Evolutionary conservation across 2,888 invertebrate species (phyloP), one percentile per base, ranked within the genome.

Genomic region (Caenorhabditis zanzibari): DNA sequence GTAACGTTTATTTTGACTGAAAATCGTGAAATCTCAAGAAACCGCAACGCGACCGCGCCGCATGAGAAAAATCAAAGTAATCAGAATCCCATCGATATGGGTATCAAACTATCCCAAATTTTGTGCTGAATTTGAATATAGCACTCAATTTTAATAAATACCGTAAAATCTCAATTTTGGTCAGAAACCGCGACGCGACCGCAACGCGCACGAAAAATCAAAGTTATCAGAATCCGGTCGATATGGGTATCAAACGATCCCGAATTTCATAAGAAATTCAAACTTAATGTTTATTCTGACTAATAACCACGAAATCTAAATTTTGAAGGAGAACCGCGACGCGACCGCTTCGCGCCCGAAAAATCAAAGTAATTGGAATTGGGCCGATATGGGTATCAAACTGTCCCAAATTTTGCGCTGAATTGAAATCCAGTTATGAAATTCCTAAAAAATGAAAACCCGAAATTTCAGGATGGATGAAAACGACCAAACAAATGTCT

Each of bases 401-500:
- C 12, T 38, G 38, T 2, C 12, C 38, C 6, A 38, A 38, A 38
- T 38, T 12, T 2, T 12, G 38, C 12, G 38, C 10, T 6, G 10
- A 38, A 38, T 38, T 38, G 9, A 38, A 38, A 38, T 10, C 38
- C 12, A 12, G 10, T 6, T 10, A 2, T 38, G 12, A 12, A 38
- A 38, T 32, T 6, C 7, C 7, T 32, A 6, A 32, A 32, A 32
- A 32, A 52, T 3, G n/a, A 24, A 32, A 28, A 6, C 7, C 10
- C 2, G 35, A 38, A 19, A 16, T 47, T 24, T 58, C 71, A 66
- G 82, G 82, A 16, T 82, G 82, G 82, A 72, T 82, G 73, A 82
- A 82, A 64, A 79, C 73, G 10, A 79, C 82, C 10, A 77, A 82
- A 52, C 22, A 32, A 12, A 82, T 74, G 52, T 52, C 49, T 4